These are phyloP conservation scores for Sciurus vulgaris DNA, from an alignment of 2,797 vertebrate genomes.

Conservation along the genomic window DNA sequence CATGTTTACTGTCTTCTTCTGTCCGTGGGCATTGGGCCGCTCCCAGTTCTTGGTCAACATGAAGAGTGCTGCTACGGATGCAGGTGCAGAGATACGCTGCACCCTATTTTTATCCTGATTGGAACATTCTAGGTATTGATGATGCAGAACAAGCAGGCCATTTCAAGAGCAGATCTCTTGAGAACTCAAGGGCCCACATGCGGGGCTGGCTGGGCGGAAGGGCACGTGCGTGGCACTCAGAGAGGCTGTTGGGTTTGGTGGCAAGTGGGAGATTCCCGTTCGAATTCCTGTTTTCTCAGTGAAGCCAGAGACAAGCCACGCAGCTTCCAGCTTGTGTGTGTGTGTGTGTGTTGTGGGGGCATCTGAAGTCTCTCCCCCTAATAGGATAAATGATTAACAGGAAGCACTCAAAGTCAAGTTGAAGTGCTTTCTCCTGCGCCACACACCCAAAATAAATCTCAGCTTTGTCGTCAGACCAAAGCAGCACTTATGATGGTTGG, in stretches of 20 bases:
- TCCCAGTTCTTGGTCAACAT: background rate
- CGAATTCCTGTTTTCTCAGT: background rate
- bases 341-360: background rate
- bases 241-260: background rate
- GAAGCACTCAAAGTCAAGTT: conserved; percentile 58
- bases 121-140: background rate
- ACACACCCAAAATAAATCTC: conserved; percentile 36
- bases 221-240: background rate
- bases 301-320: background rate
- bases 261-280: background rate
- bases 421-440: background rate
- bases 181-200: fast-evolving
- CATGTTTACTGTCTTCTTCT: background rate
- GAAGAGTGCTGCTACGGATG: background rate
- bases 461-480: conserved; percentile 68
- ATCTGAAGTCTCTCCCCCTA: background rate
- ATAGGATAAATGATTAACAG: conserved; percentile 52
- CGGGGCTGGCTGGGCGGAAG: background rate
- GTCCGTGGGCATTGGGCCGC: too few species aligned
- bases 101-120: background rate
- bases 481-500: conserved; percentile 62
- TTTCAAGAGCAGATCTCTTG: background rate
- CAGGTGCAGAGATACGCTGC: fast-evolving
- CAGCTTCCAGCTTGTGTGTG: background rate
- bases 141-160: background rate